Evolutionary conservation across 2,797 vertebrate genomes (phyloP).

Genomic region (Gymnoscopelus microlampas): DNA sequence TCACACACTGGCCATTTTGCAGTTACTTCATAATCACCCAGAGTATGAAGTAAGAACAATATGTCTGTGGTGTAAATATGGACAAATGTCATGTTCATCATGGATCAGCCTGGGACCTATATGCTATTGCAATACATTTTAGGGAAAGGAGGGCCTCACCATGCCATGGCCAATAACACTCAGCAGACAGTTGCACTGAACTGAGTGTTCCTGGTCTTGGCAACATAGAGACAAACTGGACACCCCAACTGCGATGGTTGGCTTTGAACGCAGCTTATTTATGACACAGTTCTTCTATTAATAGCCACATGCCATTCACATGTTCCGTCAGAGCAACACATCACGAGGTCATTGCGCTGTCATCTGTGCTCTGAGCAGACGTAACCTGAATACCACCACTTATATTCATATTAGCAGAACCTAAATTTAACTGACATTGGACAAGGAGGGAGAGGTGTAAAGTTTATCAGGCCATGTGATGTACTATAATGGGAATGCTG

Average conservation of each 20-base stretch:
- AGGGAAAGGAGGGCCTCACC: constrained; percentile 14
- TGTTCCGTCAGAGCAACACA: constrained; percentile 43
- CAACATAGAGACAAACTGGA: constrained; percentile 46
- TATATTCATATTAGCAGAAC: constrained; percentile 43
- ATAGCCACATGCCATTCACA: constrained; percentile 61
- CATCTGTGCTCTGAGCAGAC: constrained; percentile 26
- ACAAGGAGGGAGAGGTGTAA: constrained; percentile 41
- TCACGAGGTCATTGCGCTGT: constrained; percentile 47
- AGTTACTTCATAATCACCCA: no score
- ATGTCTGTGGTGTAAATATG: no score
- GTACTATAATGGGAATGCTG: constrained; percentile 11
- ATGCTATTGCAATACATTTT: constrained; percentile 7
- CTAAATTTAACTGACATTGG: constrained; percentile 72
- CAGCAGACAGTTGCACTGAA: constrained; percentile 25
- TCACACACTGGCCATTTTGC: no score
- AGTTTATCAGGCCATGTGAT: constrained; percentile 15
- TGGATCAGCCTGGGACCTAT: constrained; percentile 18
- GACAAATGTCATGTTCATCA: constrained; percentile 25
- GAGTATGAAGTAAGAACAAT: no score
- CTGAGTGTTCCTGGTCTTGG: constrained; percentile 27
- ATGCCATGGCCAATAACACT: constrained; percentile 25
- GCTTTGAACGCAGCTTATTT: constrained; percentile 60
- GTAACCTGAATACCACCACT: constrained; percentile 22
- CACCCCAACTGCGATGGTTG: constrained; percentile 64
- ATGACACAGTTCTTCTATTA: constrained; percentile 72